A percentile compares a stretch with the other conserved stretches of the same genome.
Evolutionary conservation across 2,888 invertebrate genomes (phyloP).

Genomic region (Meloe dianella): DNA sequence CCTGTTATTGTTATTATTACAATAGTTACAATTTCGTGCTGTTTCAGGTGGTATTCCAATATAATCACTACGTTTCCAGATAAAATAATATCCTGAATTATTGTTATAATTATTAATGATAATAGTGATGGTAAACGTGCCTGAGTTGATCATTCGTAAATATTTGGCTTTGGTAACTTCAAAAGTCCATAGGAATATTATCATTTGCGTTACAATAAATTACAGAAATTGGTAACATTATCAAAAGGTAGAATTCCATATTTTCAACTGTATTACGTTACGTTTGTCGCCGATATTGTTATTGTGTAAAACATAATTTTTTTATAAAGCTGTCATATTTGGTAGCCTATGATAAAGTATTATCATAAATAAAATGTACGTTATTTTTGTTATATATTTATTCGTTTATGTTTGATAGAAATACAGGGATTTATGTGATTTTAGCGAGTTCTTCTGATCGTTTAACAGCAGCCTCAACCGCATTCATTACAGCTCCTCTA

Average conservation of each 20-base stretch:
- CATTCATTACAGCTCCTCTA: constrained; percentile 80
- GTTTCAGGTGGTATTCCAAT: constrained; percentile 24
- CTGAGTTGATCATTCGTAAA: constrained; percentile 25
- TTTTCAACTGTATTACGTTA: neutral
- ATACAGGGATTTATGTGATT: constrained; percentile 40
- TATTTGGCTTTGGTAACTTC: constrained; percentile 19
- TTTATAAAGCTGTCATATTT: no score
- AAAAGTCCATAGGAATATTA: constrained; percentile 21
- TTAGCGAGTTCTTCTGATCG: constrained; percentile 62
- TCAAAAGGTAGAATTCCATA: constrained; percentile 24
- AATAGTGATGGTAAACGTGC: constrained; percentile 17
- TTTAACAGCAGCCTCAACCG: constrained; percentile 74
- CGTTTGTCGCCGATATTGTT: no score
- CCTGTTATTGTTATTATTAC: no score
- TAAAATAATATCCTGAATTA: constrained; percentile 24
- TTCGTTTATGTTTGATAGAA: neutral
- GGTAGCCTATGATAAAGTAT: no score
- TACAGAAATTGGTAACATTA: constrained; percentile 25
- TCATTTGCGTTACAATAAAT: constrained; percentile 25
- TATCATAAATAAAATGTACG: no score
- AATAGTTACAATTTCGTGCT: constrained; percentile 18
- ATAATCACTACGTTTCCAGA: constrained; percentile 21
- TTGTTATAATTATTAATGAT: neutral
- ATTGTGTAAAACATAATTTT: no score
- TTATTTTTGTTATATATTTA: no score